Conservation (phyloP, 2,888 invertebrate species). For the Deroplatys truncata region DNA sequence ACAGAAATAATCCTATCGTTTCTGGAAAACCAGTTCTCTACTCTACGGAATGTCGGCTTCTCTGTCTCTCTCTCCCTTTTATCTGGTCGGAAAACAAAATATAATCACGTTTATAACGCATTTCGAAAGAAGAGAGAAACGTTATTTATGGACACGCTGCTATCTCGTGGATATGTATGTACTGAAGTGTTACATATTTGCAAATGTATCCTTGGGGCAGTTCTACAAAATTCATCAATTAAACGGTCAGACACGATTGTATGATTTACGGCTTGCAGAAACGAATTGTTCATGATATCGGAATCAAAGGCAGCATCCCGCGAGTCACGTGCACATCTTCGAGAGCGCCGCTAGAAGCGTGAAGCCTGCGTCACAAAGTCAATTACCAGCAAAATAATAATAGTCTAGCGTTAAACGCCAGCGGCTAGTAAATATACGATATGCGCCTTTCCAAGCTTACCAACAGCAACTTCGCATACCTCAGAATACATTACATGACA, state of each 20-base stretch:
- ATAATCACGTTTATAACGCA: not conserved
- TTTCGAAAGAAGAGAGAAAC: not conserved
- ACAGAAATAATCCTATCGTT: not conserved
- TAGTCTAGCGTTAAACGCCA: too few species aligned
- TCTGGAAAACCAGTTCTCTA: not conserved
- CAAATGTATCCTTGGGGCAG: not conserved
- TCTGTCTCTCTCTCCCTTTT: not conserved
- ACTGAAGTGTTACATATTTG: not conserved
- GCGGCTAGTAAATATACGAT: too few species aligned
- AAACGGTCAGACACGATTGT: not conserved
- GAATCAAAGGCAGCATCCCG: not conserved
- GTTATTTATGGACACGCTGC: not conserved
- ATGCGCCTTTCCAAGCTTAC: too few species aligned
- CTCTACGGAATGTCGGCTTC: not conserved
- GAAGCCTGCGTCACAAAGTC: not conserved
- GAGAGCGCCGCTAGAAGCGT: not conserved
- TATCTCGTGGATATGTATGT: not conserved
- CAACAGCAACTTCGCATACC: too few species aligned
- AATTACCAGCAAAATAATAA: too few species aligned
- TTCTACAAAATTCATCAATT: not conserved
- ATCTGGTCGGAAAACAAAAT: not conserved
- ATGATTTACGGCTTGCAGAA: not conserved
- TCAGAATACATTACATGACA: too few species aligned
- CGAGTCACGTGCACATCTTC: not conserved
- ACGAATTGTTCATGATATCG: not conserved